Percentiles rank a stretch among this genome's conserved stretches.
Conservation (phyloP, 64 coral and sea anemone species). For the Anthopleura sola region DNA sequence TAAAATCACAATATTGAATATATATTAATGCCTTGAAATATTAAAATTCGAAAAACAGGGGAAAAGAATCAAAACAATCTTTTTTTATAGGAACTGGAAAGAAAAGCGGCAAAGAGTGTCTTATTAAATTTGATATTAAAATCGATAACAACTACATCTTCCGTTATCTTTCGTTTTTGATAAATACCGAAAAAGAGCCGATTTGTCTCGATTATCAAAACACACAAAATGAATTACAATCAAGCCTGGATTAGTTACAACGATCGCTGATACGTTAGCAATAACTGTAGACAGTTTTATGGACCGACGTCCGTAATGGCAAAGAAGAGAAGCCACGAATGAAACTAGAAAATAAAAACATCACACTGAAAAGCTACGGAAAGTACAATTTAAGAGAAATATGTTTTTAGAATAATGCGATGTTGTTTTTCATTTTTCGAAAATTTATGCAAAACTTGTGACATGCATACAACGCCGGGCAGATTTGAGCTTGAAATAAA, state of each 20-base stretch:
- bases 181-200: slow-evolving; percentile 14
- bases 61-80: not conserved
- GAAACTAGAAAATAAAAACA: too few relatives aligned
- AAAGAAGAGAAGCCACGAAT: too few relatives aligned
- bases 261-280: too few relatives aligned
- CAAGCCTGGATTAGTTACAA: too few relatives aligned
- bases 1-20: not conserved
- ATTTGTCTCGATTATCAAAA: slow-evolving; percentile 5
- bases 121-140: slow-evolving; percentile 6
- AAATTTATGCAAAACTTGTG: not conserved
- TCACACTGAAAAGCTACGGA: too few relatives aligned
- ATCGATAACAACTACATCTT: not conserved
- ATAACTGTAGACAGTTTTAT: too few relatives aligned
- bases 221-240: not conserved
- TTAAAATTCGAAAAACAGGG: not conserved
- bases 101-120: not conserved
- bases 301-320: too few relatives aligned
- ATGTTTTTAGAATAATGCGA: not conserved
- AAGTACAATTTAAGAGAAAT: not conserved
- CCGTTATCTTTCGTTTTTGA: not conserved
- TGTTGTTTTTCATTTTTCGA: not conserved
- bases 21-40: not conserved
- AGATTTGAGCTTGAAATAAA: too few relatives aligned
- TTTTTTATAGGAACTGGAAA: not conserved
- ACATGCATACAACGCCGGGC: too few relatives aligned